Conservation (phyloP, 2,113 vertebrate species). For the Sebastes fasciatus region DNA sequence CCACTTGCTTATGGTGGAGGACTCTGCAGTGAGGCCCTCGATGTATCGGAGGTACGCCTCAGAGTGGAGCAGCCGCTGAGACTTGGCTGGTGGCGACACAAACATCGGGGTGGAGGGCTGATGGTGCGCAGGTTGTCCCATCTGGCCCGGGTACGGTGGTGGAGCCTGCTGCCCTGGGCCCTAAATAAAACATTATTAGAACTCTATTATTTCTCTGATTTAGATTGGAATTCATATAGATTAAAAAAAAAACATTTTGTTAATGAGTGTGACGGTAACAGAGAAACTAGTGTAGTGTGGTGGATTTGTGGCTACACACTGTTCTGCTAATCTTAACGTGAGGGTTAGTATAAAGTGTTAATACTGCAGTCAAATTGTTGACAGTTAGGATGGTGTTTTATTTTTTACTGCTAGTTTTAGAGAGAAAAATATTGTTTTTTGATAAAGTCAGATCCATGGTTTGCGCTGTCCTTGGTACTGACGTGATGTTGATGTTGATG, state of each 20-base stretch:
- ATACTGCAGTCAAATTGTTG: too few relatives aligned
- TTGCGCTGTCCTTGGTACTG: too few relatives aligned
- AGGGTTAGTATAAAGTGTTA: too few relatives aligned
- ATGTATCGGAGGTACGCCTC: slow-evolving; percentile 98
- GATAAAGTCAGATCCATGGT: too few relatives aligned
- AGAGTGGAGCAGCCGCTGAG: slow-evolving; percentile 96
- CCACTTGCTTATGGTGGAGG: slow-evolving; percentile 96
- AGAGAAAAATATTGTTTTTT: too few relatives aligned
- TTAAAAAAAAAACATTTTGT: not conserved
- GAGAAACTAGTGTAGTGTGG: not conserved
- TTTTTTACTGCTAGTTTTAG: too few relatives aligned
- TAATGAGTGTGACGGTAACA: not conserved
- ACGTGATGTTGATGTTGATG: too few relatives aligned
- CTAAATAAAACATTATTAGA: slow-evolving; percentile 71
- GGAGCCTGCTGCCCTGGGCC: slow-evolving; percentile 91
- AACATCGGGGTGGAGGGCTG: slow-evolving; percentile 97
- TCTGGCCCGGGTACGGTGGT: slow-evolving; percentile 91
- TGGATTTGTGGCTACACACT: not conserved
- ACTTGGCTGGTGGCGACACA: slow-evolving; percentile 95
- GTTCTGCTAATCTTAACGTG: not conserved
- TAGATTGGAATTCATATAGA: not conserved
- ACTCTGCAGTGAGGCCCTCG: slow-evolving; percentile 95
- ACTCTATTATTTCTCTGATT: slow-evolving; percentile 1
- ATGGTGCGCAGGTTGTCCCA: slow-evolving; percentile 88
- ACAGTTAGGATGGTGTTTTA: too few relatives aligned